Evolutionary conservation across 2,113 vertebrate species (phyloP).

Genomic region (Heterocephalus glaber): DNA sequence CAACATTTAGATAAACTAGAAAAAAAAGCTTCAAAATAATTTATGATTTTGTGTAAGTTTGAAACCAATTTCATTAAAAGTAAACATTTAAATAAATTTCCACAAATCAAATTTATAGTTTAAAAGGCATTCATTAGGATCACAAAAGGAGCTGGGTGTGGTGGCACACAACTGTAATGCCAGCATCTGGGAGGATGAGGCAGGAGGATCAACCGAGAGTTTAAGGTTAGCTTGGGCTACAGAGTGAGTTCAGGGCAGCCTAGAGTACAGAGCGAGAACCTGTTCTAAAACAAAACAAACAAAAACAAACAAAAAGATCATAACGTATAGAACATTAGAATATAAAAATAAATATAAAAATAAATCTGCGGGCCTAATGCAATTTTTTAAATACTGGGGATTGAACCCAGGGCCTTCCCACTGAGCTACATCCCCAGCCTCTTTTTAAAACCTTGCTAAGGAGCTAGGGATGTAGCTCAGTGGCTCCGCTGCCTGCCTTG

Average conservation of each 20-base stretch:
- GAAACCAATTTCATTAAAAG: constrained; percentile 45
- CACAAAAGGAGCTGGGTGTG: neutral
- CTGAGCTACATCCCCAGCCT: neutral
- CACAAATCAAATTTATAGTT: neutral
- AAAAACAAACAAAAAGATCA: neutral
- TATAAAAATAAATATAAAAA: neutral
- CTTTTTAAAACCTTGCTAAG: neutral
- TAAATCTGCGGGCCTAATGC: neutral
- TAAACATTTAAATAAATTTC: neutral
- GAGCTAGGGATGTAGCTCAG: too few species aligned
- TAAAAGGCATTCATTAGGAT: neutral
- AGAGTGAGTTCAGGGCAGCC: too few species aligned
- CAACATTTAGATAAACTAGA: constrained; percentile 7
- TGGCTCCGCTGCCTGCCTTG: too few species aligned
- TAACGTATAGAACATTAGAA: neutral
- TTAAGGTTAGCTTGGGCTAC: neutral
- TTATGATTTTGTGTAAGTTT: neutral
- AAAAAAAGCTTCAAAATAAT: constrained; percentile 40
- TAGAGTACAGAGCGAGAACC: neutral
- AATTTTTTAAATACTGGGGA: neutral
- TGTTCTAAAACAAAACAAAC: neutral
- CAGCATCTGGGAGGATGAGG: neutral
- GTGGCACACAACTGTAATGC: neutral
- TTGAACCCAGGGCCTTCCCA: neutral
- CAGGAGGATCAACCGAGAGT: neutral